Base-by-base conservation (phyloP, 2,888 invertebrate species). In the Polydrusus pterygomalis region DNA sequence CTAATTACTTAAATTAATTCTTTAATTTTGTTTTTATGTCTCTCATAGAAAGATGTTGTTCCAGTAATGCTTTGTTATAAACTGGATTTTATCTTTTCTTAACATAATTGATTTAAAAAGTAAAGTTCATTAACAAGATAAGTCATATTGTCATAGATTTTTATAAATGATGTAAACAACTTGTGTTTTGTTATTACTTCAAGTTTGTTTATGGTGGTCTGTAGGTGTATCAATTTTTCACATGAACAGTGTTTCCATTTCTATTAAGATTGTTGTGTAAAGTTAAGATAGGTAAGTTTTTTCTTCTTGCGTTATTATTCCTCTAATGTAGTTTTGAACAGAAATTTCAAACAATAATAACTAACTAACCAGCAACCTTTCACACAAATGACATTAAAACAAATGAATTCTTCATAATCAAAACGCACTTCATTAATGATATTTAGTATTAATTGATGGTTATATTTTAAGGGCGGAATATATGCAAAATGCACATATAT, bases 111-210 rank as follows among this genome's bases (percentile, higher is more conserved):
- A 45, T 45, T 62, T 11, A 43, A 63, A 63, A 63, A n/a, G 40
- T 63, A 45, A 63, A 63, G 63, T 63, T 63, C 63, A 63, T 63
- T 63, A 63, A 63, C 63, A 20, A 47, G 63, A 63, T 63, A 63
- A 63, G 45, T 30, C 54, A 30, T 30, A 30, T 15, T 18, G 15
- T 20, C 20, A 63, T 1, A 20, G n/a, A 40, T 45, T 11, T 45
- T 45, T 63, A 17, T 11, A 8, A 38, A 18, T 43, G 17, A 17
- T 18, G 13, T 63, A 63, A 18, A 63, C 63, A 63, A 63, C 18
- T 45, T 25, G 15, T 63, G 43, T 45, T 25, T 45, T 40, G 63
- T 25, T 25, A 25, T 17, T 63, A 17, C 20, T 17, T 40, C 13
- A 17, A 43, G n/a, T 20, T 43, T 40, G 20, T 60, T 60, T 8